Conservation (phyloP, 2,113 vertebrate genomes). For the Ornithorhynchus anatinus region DNA sequence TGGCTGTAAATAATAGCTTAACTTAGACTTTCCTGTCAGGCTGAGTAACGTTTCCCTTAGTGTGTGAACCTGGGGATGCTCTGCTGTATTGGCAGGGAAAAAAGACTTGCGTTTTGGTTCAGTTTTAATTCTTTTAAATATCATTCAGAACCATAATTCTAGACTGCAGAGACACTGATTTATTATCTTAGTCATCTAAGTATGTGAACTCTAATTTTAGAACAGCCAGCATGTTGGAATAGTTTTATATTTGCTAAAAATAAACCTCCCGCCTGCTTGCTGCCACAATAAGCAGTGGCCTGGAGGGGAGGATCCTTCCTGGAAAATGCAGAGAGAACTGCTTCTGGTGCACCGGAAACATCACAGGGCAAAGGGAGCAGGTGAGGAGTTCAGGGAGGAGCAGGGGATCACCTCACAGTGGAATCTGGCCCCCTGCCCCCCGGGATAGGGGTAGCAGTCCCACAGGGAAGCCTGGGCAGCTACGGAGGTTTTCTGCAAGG, state of each 20-base stretch:
- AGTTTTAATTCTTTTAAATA: neutral
- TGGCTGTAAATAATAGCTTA: too few species aligned
- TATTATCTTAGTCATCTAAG: conserved; percentile 50
- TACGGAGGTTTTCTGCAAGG: too few species aligned
- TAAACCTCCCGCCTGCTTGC: conserved; percentile 36
- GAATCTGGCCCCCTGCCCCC: too few species aligned
- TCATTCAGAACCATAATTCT: conserved; percentile 15
- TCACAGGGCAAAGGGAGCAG: too few species aligned
- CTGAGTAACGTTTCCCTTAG: conserved; percentile 21
- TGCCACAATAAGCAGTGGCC: conserved; percentile 9
- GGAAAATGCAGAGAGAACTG: too few species aligned
- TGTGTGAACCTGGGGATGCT: neutral
- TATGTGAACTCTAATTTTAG: conserved; percentile 51
- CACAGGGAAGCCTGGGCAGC: too few species aligned
- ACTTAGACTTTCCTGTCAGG: neutral
- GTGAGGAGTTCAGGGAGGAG: neutral
- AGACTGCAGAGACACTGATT: conserved; percentile 43
- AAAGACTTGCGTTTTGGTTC: conserved; percentile 11
- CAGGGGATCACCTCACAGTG: neutral
- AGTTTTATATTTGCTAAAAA: conserved; percentile 45
- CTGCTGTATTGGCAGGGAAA: neutral
- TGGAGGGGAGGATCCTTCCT: neutral
- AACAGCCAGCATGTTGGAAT: neutral
- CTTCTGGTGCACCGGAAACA: too few species aligned
- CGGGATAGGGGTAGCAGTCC: too few species aligned